phyloP scores from a whole-genome alignment of 1,140 invertebrate species.

The Leptinotarsa defecta region DNA sequence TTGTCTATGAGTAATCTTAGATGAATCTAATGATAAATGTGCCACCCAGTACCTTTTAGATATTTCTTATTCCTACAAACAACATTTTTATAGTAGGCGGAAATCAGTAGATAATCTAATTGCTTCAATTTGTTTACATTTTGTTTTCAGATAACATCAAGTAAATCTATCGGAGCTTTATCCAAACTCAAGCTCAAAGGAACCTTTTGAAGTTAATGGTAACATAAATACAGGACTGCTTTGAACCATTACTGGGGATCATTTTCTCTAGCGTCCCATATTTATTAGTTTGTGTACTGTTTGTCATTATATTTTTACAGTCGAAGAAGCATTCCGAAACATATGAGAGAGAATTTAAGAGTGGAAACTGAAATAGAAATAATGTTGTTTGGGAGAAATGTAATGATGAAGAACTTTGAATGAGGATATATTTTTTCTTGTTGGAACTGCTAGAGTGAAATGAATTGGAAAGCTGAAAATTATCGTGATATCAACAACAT shows the following conservation, averaged over 20 bases:
- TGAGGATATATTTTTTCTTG: too few relatives aligned
- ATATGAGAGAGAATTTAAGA: not conserved
- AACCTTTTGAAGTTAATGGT: not conserved
- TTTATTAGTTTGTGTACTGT: not conserved
- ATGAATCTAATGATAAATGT: too few relatives aligned
- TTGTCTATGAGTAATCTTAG: too few relatives aligned
- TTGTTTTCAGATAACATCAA: not conserved
- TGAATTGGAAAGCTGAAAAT: too few relatives aligned
- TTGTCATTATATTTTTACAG: conserved; percentile 1
- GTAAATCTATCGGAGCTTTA: not conserved
- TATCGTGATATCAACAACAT: too few relatives aligned
- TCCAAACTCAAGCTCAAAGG: not conserved
- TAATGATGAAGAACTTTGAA: too few relatives aligned
- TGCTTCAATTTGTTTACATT: not conserved
- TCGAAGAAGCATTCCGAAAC: not conserved
- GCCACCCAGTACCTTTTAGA: too few relatives aligned
- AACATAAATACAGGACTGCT: not conserved
- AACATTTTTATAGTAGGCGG: not conserved
- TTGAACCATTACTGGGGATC: not conserved
- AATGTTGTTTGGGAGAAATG: too few relatives aligned
- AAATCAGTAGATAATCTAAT: conserved; percentile 1
- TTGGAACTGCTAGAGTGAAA: too few relatives aligned
- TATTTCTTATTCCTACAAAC: too few relatives aligned
- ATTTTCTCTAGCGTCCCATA: not conserved
- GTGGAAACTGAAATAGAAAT: too few relatives aligned